phyloP scores from a whole-genome alignment of 2,888 invertebrate species.

The Apamea anceps region DNA sequence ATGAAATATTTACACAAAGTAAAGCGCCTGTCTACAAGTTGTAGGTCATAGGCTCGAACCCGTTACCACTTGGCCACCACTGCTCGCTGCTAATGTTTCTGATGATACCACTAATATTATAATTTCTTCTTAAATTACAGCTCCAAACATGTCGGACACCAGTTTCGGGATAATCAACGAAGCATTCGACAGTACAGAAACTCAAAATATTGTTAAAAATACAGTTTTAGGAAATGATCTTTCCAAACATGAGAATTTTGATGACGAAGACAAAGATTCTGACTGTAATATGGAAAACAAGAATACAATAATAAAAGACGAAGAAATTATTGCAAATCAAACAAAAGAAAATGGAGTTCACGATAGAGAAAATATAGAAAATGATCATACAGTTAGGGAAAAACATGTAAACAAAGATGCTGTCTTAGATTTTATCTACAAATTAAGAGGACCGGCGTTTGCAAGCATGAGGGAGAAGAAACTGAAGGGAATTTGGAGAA shows the following conservation, averaged over 20 bases:
- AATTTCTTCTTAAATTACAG: slow-evolving; percentile 27
- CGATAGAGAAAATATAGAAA: neutral
- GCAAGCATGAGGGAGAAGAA: slow-evolving; percentile 49
- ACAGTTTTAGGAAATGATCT: neutral
- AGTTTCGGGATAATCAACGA: slow-evolving; percentile 35
- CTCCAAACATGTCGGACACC: slow-evolving; percentile 21
- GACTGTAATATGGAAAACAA: neutral
- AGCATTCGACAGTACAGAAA: slow-evolving; percentile 30
- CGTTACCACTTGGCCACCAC: too few species aligned
- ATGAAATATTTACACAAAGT: too few species aligned
- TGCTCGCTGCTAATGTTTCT: neutral
- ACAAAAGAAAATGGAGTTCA: neutral
- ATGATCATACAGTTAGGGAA: neutral
- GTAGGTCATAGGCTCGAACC: too few species aligned
- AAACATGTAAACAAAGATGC: slow-evolving; percentile 10
- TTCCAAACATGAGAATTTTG: neutral
- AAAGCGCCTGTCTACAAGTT: too few species aligned
- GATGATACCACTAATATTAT: neutral
- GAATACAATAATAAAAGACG: neutral
- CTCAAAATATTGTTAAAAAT: neutral
- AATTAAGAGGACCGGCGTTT: slow-evolving; percentile 42
- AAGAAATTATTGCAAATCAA: too few species aligned
- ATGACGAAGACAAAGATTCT: neutral
- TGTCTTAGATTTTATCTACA: slow-evolving; percentile 35
- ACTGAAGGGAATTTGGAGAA: slow-evolving; percentile 46